Evolutionary conservation across 2,113 vertebrate species (phyloP), one percentile per base, ranked within the genome.

Genomic region (Guaruba guarouba): DNA sequence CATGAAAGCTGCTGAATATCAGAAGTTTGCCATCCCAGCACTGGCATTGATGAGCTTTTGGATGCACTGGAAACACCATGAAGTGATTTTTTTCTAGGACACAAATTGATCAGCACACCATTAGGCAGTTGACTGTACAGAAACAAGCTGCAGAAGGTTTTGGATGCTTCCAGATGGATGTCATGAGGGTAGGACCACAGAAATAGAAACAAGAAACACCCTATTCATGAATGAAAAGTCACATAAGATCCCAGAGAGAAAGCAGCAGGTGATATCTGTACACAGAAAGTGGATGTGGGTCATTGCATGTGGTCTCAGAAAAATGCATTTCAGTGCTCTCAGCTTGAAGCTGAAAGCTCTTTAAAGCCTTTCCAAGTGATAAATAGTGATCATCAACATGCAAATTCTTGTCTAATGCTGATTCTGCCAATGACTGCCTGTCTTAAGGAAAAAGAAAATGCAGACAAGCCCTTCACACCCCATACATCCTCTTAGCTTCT

Each of bases 11-110:
- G 46, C 43, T 48, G 18, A 29, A 20, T 19, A 29, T 33, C 46
- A n/a, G 41, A 14, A 0, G 0, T 13, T 24, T 14, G 2, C 43
- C 12, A 49, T 7, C 7, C 24, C 44, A 68, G 54, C 43, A 28
- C 9, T 70, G 52, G n/a, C 1, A 1, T 15, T 23, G n/a, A 39
- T 29, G 46, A 78, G 27, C 24, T 63, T 73, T 48, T 1, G 1
- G 24, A 49, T 3, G 1, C 1, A 1, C 31, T n/a, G 11, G 43
- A 37, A 88, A 78, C 46, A 20, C 23, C 8, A 7, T 1, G 2
- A 48, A 85, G 31, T 0, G 1, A 63, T 5, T 48, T 76, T 55
- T 29, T 57, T 41, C 17, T 35, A 29, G 22, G 52, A 43, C 19
- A 25, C 8, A 57, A 39, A 51, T 23, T 4, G 3, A 70, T 37